A percentile compares a stretch with the other conserved stretches of the same genome.
Conservation (phyloP, 1,140 invertebrate genomes). For the Euschistus heros region DNA sequence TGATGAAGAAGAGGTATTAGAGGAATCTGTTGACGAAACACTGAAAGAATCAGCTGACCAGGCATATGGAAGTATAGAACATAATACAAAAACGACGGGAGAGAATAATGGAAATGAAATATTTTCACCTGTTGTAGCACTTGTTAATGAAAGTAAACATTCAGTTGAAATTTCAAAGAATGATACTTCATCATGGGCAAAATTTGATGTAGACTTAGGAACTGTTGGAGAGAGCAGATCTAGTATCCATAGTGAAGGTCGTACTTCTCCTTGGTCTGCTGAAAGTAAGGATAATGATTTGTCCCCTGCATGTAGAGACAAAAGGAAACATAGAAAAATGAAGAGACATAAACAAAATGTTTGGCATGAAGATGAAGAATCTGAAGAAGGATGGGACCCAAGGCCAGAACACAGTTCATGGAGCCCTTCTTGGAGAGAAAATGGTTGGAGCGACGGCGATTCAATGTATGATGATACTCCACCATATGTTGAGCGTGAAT, state of each 20-base stretch:
- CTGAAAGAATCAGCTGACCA: conserved; percentile 3
- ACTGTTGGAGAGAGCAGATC: conserved; percentile 35
- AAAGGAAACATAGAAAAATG: conserved; percentile 28
- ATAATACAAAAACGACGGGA: background rate
- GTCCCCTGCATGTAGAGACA: conserved; percentile 28
- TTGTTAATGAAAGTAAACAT: conserved; percentile 17
- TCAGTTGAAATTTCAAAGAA: background rate
- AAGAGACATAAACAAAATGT: conserved; percentile 27
- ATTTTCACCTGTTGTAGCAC: background rate
- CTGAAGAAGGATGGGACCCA: conserved; percentile 32
- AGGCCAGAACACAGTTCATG: conserved; percentile 28
- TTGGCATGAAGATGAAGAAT: conserved; percentile 33
- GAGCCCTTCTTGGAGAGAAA: conserved; percentile 32
- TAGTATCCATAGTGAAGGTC: conserved; percentile 41
- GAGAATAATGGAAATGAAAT: background rate
- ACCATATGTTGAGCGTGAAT: conserved; percentile 24
- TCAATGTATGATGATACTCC: conserved; percentile 32
- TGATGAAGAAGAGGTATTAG: conserved; percentile 27
- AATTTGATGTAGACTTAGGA: conserved; percentile 38
- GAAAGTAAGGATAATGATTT: conserved; percentile 54
- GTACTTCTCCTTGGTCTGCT: conserved; percentile 60
- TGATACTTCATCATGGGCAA: conserved; percentile 35
- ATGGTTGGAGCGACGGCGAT: conserved; percentile 35
- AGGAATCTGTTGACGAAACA: conserved; percentile 24
- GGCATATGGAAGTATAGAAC: background rate